These are phyloP conservation scores for Parotocinclus haroldoi DNA, from an alignment of 2,797 vertebrate genomes.

Conservation along the genomic window DNA sequence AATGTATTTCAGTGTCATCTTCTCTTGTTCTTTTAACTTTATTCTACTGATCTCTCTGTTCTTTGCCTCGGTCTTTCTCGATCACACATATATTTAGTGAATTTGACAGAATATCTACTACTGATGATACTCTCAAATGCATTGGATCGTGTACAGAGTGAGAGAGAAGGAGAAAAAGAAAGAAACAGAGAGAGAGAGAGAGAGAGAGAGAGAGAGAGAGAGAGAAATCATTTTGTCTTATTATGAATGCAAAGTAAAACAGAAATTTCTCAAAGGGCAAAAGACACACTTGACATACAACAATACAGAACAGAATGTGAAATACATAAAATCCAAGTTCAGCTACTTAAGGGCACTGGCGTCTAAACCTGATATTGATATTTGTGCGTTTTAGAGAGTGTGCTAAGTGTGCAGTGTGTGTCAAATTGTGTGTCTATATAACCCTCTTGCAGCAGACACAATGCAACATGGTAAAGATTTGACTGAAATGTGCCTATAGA, in stretches of 20 bases:
- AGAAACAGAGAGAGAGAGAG: too few relatives aligned
- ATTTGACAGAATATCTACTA: slow-evolving; percentile 23
- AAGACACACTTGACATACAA: too few relatives aligned
- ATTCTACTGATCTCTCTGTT: neutral
- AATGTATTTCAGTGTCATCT: slow-evolving; percentile 60
- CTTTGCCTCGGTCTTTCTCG: slow-evolving; percentile 3
- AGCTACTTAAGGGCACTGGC: neutral
- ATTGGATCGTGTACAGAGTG: slow-evolving; percentile 53
- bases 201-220: too few relatives aligned
- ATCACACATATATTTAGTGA: slow-evolving; percentile 13
- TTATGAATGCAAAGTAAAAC: too few relatives aligned
- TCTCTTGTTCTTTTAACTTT: slow-evolving; percentile 31
- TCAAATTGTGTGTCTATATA: too few relatives aligned
- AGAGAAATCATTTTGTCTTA: too few relatives aligned
- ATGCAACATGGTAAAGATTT: slow-evolving; percentile 29
- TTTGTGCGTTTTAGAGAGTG: slow-evolving; percentile 50
- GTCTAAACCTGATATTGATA: slow-evolving; percentile 28
- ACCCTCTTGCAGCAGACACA: slow-evolving; percentile 11
- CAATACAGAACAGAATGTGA: slow-evolving; percentile 5
- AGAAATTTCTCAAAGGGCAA: too few relatives aligned
- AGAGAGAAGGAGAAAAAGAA: slow-evolving; percentile 23
- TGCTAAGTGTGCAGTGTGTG: slow-evolving; percentile 46
- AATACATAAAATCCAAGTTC: neutral
- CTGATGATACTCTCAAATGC: slow-evolving; percentile 45
- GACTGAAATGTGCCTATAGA: slow-evolving; percentile 48